These are phyloP conservation scores for Lagria hirta DNA, from an alignment of 2,888 invertebrate species.

Conservation along the genomic window DNA sequence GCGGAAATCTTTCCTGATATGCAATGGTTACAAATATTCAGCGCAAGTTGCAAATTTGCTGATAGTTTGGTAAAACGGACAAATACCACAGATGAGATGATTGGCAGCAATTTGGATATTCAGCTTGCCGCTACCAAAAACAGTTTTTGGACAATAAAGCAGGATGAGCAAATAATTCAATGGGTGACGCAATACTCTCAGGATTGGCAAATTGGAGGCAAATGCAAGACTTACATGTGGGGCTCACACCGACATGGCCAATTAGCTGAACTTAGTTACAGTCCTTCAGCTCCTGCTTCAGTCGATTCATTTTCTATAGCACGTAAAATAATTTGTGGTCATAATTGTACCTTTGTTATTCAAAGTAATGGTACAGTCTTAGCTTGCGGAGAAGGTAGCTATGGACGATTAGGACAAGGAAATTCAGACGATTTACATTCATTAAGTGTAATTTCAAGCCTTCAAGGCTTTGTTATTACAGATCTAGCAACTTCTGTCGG, in stretches of 20 bases:
- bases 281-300: slow-evolving; percentile 50
- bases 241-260: slow-evolving; percentile 67
- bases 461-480: slow-evolving; percentile 66
- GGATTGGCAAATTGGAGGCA: slow-evolving; percentile 67
- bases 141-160: slow-evolving; percentile 58
- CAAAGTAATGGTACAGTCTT: slow-evolving; percentile 61
- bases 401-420: slow-evolving; percentile 63
- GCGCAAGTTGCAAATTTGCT: slow-evolving; percentile 58
- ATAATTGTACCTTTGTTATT: slow-evolving; percentile 67
- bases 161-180: slow-evolving; percentile 63
- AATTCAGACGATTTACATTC: slow-evolving; percentile 65
- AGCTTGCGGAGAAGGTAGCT: slow-evolving; percentile 67
- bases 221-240: slow-evolving; percentile 63
- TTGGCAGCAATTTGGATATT: too few relatives aligned
- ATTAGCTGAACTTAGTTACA: slow-evolving; percentile 57
- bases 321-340: slow-evolving; percentile 64
- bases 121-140: slow-evolving; percentile 51
- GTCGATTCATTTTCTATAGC: slow-evolving; percentile 57
- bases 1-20: slow-evolving; percentile 53
- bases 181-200: slow-evolving; percentile 64
- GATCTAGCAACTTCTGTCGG: slow-evolving; percentile 65
- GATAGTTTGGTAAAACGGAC: slow-evolving; percentile 58
- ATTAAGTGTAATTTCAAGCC: slow-evolving; percentile 60
- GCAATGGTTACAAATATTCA: slow-evolving; percentile 62
- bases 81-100: slow-evolving; percentile 54